Evolutionary conservation across 2,113 vertebrate genomes (phyloP).

Genomic region (Rhodinocichla rosea): DNA sequence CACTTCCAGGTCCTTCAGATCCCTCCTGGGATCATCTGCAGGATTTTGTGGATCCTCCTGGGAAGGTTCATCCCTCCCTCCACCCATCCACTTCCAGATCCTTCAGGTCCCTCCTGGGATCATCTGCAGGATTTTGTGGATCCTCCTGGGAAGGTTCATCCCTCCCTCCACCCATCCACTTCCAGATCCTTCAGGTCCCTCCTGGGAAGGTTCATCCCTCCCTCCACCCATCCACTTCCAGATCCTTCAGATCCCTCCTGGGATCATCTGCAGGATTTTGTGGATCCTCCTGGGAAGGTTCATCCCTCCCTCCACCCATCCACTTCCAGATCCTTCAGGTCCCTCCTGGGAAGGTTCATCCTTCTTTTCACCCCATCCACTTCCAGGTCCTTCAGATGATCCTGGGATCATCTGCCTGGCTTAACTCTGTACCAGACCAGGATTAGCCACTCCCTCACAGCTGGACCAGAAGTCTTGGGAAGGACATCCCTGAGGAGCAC

Average conservation of each 20-base stretch:
- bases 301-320: background rate
- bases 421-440: background rate
- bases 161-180: background rate
- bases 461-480: background rate
- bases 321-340: background rate
- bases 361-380: background rate
- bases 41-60: too few species aligned
- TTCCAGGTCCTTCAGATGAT: background rate
- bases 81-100: too few species aligned
- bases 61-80: too few species aligned
- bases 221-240: background rate
- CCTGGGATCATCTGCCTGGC: background rate
- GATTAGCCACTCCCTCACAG: background rate
- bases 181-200: background rate
- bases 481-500: background rate
- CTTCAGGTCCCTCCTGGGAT: background rate
- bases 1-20: background rate
- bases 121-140: too few species aligned
- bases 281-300: background rate
- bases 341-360: background rate
- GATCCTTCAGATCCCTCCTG: background rate
- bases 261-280: background rate
- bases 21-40: background rate
- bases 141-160: background rate
- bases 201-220: background rate